Percentiles rank a stretch among this genome's conserved stretches.
Conservation (phyloP, 2,113 vertebrate species). For the Todiramphus saurophagus region DNA sequence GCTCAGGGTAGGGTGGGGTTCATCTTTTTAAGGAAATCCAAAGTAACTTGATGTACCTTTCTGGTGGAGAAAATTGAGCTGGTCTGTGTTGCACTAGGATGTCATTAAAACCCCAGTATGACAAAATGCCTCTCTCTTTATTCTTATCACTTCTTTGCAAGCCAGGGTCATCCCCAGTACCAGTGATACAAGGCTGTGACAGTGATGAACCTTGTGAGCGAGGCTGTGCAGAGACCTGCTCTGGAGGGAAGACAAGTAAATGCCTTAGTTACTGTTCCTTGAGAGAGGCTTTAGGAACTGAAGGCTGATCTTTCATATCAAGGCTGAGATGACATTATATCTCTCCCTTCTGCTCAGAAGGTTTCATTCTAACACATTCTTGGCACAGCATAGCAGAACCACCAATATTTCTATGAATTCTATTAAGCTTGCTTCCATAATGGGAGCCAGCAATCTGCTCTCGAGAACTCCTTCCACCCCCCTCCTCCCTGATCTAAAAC, state of each 20-base stretch:
- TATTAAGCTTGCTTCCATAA: slow-evolving; percentile 42
- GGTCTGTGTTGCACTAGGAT: not conserved
- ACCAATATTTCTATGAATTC: slow-evolving; percentile 54
- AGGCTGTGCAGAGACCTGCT: not conserved
- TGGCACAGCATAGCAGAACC: slow-evolving; percentile 24
- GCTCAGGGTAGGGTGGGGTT: not conserved
- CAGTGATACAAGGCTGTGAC: not conserved
- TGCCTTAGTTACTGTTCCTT: not conserved
- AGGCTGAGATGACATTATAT: slow-evolving; percentile 17
- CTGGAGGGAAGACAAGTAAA: not conserved
- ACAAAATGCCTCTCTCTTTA: not conserved
- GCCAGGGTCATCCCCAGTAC: not conserved
- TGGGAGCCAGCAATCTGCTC: slow-evolving; percentile 32
- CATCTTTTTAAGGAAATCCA: not conserved
- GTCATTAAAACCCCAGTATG: not conserved
- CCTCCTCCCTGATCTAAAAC: not conserved
- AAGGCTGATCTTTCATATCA: slow-evolving; percentile 15
- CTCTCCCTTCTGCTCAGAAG: slow-evolving; percentile 13
- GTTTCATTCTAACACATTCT: slow-evolving; percentile 39
- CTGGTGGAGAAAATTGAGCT: not conserved
- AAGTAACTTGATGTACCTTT: not conserved
- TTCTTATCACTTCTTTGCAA: not conserved
- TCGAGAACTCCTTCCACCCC: not conserved
- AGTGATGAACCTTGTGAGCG: not conserved
- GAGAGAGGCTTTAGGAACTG: not conserved